Evolutionary conservation across 2,888 invertebrate species (phyloP), one percentile per base, ranked within the genome.

Genomic region (Gastracanthus pulcherrimus): DNA sequence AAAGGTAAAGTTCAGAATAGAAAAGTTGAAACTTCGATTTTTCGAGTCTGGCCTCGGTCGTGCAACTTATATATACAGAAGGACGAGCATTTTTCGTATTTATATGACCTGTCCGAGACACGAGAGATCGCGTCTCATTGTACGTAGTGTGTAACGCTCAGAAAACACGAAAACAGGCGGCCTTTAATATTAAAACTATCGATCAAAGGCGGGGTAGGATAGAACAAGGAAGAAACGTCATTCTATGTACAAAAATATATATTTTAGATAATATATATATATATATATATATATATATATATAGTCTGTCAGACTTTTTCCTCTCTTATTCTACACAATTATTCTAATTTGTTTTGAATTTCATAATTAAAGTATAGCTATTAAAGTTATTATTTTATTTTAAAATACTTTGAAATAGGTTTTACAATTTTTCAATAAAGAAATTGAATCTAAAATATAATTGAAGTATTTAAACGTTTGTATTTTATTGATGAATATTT

Each of bases 31-130:
- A 48, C 48, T 69, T 69, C 19, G 48, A 69, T 69, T 69, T 69
- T 69, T 69, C 13, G n/a, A 69, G 48, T 7, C 69, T 69, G 48
- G 45, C 67, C 67, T 69, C 69, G 69, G n/a, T 16, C 7, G 3
- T 29, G 2, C 19, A 19, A 13, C 29, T n/a, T 41, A 41, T 38
- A 41, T 38, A 29, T n/a, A 31, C 31, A 69, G 45, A 69, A 45
- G 29, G 69, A 69, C 29, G 67, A 69, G 38, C 67, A 31, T 69
- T 69, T 69, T 69, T 69, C 67, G 67, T 69, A 13, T 38, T 23
- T 69, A 60, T 60, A 31, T n/a, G 31, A 58, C 13, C 6, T 16
- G 6, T 26, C 16, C 67, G n/a, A 48, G 67, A 31, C 45, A 48
- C 38, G 41, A 38, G 67, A 45, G 69, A 69, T 29, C 29, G 38